Evolutionary conservation across 1,140 invertebrate species (phyloP), one percentile per base, ranked within the genome.

Genomic region (Eriocheir sinensis): DNA sequence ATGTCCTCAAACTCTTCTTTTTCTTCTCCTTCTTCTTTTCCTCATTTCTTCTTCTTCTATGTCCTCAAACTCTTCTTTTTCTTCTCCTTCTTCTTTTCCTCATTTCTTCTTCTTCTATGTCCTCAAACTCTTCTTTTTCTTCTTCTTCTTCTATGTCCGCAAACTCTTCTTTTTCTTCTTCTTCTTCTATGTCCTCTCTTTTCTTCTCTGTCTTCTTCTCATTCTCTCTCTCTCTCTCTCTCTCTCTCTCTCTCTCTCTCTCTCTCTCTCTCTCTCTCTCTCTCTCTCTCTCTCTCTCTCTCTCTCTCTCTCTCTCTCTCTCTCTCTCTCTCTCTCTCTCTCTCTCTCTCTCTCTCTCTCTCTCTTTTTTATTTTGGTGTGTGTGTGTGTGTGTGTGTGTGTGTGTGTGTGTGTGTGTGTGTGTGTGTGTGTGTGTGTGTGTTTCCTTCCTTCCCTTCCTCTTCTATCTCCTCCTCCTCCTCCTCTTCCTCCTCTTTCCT

Each of bases 291-390:
- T 21, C 32, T 21, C 30, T 79, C 89, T 48, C 44, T 34, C 32
- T 36, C 32, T 79, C 44, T 48, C 89, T 36, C 53, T 32, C 48
- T 36, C 53, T 38, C 53, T 60, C 48, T 17, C 32, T 79, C 53
- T 32, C 48, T 34, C 32, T 79, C 53, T 48, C 44, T 32, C 89
- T 91, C 89, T 72, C 32, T 36, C 48, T 91, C 32, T 34, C 48
- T 48, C 44, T 60, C 89, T 48, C 44, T 30, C 89, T 60, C 48
- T 48, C 44, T 60, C 30, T 32, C 89, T 60, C 44, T 48, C 89
- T 72, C 89, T 32, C 48, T 60, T 40, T 88, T n/a, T n/a, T n/a
- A n/a, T n/a, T n/a, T n/a, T n/a, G n/a, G n/a, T n/a, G n/a, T n/a
- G n/a, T n/a, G n/a, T n/a, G 36, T 32, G 15, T n/a, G 0, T 38